A percentile compares a stretch with the other conserved stretches of the same genome.
phyloP scores from a whole-genome alignment of 2,113 vertebrate genomes.

The Labeo rohita region DNA sequence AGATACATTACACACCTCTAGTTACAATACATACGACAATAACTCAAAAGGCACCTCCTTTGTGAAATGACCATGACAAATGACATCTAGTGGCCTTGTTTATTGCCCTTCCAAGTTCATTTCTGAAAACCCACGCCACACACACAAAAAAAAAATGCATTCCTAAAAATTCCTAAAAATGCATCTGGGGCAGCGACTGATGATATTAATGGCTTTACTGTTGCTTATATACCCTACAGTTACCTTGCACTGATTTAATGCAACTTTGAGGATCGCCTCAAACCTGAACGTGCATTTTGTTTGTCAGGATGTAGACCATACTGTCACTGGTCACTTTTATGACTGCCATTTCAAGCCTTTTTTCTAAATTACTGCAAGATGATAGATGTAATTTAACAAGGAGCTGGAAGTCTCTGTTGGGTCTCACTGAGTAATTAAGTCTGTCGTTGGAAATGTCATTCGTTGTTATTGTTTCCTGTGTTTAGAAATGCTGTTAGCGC shows the following conservation, averaged over 20 bases:
- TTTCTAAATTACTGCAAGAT: slow-evolving; percentile 13
- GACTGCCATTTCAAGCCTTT: slow-evolving; percentile 59
- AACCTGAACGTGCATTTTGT: slow-evolving; percentile 39
- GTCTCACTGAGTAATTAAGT: slow-evolving; percentile 45
- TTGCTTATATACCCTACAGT: slow-evolving; percentile 1
- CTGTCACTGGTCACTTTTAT: slow-evolving; percentile 79
- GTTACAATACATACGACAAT: neutral
- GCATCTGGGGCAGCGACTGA: slow-evolving; percentile 10
- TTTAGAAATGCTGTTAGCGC: slow-evolving; percentile 63
- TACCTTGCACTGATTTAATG: slow-evolving; percentile 21
- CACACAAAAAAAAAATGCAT: neutral
- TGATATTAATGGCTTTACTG: neutral
- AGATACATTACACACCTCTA: neutral
- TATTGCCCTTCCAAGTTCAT: neutral
- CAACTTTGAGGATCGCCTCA: neutral
- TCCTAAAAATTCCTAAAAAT: neutral
- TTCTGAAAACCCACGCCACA: neutral
- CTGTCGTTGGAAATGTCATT: slow-evolving; percentile 58
- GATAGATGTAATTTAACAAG: neutral
- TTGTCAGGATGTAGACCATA: slow-evolving; percentile 68
- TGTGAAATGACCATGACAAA: slow-evolving; percentile 23
- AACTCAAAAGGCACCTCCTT: neutral
- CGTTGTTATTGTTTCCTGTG: slow-evolving; percentile 62
- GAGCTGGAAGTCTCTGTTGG: slow-evolving; percentile 39
- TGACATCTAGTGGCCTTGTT: neutral